Base-by-base conservation (phyloP, 2,113 vertebrate species). In the Oryzias javanicus region DNA sequence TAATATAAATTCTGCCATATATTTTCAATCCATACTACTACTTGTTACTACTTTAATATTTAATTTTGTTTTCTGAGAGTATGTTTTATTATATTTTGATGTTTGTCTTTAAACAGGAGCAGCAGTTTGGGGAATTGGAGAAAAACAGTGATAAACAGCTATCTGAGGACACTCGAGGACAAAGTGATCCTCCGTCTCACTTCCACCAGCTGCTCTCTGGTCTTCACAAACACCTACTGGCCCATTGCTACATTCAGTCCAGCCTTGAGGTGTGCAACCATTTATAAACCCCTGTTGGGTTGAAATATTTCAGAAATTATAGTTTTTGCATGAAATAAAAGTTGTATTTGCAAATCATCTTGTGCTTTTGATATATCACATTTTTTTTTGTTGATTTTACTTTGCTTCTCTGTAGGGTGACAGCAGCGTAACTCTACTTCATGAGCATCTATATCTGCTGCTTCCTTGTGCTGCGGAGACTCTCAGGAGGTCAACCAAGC, bases 131-230 rank as follows among this genome's bases (percentile, higher is more conserved):
- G 6, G 92, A 93, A 67, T 45, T 93, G 64, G 92, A 93, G 82
- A 93, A 93, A 80, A 93, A 93, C 87, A 93, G 92, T 24, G 92
- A 93, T 68, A 93, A 93, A 74, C 90, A 92, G 70, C 73, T 87
- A 29, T 66, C 65, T 20, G 79, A 64, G 42, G 84, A 86, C 22
- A 72, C 78, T 46, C 85, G 83, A 66, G 87, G 85, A 72, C 88
- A 91, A 74, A 88, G 74, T 8, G 89, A 91, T 62, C 87, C 91
- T 50, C 92, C 92, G 1, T 91, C 89, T 63, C 91, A 93, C 72
- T 91, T 93, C 74, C 92, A 92, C 76, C 90, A 91, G 72, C 89
- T 93, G 49, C 87, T 93, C 56, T 91, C 89, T 54, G 90, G 91
- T 49, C 85, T 93, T 41, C 91, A 93, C 64, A 92, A 89, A 79